Evolutionary conservation across 2,888 invertebrate genomes (phyloP).

Genomic region (Dioctria rufipes): DNA sequence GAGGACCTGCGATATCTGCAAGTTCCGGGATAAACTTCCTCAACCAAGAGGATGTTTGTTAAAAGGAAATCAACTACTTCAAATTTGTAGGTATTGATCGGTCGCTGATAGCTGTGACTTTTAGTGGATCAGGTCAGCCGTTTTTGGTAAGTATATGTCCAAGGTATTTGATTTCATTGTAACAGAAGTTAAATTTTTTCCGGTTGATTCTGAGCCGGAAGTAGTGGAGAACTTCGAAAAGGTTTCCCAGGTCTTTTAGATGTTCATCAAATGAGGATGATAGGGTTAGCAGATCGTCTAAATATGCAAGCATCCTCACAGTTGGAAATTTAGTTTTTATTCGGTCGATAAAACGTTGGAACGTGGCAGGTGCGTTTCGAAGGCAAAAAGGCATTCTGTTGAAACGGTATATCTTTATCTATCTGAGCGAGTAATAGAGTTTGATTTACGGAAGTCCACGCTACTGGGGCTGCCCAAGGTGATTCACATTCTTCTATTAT

Average conservation of each 20-base stretch:
- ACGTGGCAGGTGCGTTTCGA: constrained; percentile 58
- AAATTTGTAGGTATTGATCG: no score
- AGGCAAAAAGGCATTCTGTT: constrained; percentile 27
- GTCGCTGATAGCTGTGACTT: no score
- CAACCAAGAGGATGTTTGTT: background rate
- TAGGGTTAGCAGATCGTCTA: no score
- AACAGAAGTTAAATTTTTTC: constrained; percentile 60
- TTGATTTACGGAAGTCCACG: constrained; percentile 64
- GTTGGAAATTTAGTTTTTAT: constrained; percentile 33
- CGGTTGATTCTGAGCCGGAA: constrained; percentile 60
- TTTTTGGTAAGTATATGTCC: constrained; percentile 58
- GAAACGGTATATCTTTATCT: constrained; percentile 55
- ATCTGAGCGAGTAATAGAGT: constrained; percentile 65
- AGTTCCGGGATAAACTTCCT: no score
- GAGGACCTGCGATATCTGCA: no score
- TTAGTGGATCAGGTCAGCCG: constrained; percentile 59
- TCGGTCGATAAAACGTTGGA: constrained; percentile 62
- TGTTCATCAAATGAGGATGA: background rate
- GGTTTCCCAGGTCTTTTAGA: constrained; percentile 55
- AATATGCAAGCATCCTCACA: no score
- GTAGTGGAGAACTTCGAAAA: constrained; percentile 21
- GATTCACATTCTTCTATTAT: constrained; percentile 59
- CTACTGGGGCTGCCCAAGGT: constrained; percentile 59
- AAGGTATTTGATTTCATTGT: constrained; percentile 53
- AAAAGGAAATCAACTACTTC: no score